Percentiles rank a stretch among this genome's conserved stretches.
Evolutionary conservation across 2,113 vertebrate genomes (phyloP).

Genomic region (Mobula hypostoma): DNA sequence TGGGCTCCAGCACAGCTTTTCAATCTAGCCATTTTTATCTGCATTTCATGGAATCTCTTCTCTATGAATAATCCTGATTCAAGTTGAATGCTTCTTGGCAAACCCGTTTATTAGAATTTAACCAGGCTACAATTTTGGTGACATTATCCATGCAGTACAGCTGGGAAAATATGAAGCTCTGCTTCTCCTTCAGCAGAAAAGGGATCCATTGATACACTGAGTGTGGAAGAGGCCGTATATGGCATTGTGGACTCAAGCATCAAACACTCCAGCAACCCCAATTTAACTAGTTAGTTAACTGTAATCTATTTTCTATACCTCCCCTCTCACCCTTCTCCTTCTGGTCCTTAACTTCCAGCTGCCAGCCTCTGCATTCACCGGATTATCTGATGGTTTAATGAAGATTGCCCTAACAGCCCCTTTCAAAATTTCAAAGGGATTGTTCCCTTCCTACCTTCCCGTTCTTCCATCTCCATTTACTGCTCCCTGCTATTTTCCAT

Average conservation of each 20-base stretch:
- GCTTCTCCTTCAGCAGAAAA: neutral
- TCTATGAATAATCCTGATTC: constrained; percentile 26
- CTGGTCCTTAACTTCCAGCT: too few species aligned
- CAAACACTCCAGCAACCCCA: too few species aligned
- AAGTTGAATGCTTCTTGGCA: constrained; percentile 30
- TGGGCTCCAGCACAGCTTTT: constrained; percentile 32
- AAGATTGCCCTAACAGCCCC: too few species aligned
- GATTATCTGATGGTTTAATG: too few species aligned
- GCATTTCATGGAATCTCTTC: neutral
- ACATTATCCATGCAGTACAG: constrained; percentile 2
- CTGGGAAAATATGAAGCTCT: neutral
- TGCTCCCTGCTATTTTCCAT: too few species aligned
- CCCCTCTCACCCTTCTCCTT: too few species aligned
- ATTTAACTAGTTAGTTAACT: too few species aligned
- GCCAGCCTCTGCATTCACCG: too few species aligned
- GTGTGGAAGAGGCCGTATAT: neutral
- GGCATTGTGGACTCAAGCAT: neutral
- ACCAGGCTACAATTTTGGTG: neutral
- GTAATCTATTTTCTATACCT: too few species aligned
- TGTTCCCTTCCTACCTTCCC: too few species aligned
- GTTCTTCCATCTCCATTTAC: too few species aligned
- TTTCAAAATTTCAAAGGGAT: too few species aligned
- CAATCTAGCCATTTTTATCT: constrained; percentile 14
- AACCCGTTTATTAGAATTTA: constrained; percentile 9
- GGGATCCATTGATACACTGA: neutral